A percentile compares a stretch with the other conserved stretches of the same genome.
Conservation (phyloP, 2,888 invertebrate species). For the Tortricodes alternella region DNA sequence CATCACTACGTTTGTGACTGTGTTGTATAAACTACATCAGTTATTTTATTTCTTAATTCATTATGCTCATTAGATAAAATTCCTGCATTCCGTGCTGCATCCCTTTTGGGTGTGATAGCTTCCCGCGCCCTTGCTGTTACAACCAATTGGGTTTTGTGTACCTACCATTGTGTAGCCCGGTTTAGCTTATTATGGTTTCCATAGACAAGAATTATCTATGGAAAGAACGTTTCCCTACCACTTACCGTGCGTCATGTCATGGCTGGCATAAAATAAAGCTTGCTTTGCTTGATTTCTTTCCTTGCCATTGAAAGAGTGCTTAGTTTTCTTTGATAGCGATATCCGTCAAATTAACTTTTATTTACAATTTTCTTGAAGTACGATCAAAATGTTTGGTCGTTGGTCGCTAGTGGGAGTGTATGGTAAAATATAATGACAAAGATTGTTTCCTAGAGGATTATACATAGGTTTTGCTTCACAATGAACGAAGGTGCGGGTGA, state of each 20-base stretch:
- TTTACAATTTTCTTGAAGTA: slow-evolving; percentile 54
- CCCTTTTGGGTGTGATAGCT: no score
- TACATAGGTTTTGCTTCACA: slow-evolving; percentile 52
- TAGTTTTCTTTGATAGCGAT: slow-evolving; percentile 73
- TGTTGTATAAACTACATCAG: no score
- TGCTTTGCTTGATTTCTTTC: slow-evolving; percentile 65
- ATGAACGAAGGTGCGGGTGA: slow-evolving; percentile 81
- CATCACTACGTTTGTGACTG: no score
- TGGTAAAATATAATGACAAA: slow-evolving; percentile 17
- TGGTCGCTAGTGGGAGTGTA: slow-evolving; percentile 28
- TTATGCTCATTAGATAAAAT: no score
- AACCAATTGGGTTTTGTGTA: no score
- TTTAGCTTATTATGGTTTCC: neutral
- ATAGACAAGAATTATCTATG: slow-evolving; percentile 35
- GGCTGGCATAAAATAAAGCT: slow-evolving; percentile 67
- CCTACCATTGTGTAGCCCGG: no score
- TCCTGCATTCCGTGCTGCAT: no score
- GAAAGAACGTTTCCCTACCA: slow-evolving; percentile 35
- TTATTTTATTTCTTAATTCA: no score
- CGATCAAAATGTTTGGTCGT: slow-evolving; percentile 43
- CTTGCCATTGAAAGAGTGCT: slow-evolving; percentile 70
- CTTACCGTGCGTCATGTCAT: slow-evolving; percentile 56
- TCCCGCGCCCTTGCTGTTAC: no score
- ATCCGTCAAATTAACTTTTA: slow-evolving; percentile 65
- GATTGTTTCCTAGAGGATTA: slow-evolving; percentile 43